Percentiles rank a stretch among this genome's conserved stretches.
phyloP scores from a whole-genome alignment of 2,888 invertebrate genomes.

The Chloromyia formosa region DNA sequence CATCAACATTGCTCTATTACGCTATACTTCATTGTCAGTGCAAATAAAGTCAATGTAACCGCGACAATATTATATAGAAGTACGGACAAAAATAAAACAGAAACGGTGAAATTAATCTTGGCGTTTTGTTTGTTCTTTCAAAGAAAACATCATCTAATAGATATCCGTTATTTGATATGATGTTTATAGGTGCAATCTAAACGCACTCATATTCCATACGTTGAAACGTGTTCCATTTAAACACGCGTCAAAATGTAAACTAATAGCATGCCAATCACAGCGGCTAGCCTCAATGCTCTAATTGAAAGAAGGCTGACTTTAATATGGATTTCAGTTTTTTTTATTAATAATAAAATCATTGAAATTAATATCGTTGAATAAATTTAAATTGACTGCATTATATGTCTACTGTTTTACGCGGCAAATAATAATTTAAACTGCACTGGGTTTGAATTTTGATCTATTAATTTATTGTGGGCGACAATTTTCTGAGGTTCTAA shows the following conservation, averaged over 20 bases:
- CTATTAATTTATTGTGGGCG: too few relatives aligned
- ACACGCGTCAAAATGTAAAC: slow-evolving; percentile 12
- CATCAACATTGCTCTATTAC: neutral
- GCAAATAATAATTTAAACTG: too few relatives aligned
- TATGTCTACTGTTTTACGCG: too few relatives aligned
- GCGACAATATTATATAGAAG: neutral
- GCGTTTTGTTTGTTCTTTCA: neutral
- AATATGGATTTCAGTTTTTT: too few relatives aligned
- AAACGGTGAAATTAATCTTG: neutral
- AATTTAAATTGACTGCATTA: too few relatives aligned
- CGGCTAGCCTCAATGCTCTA: slow-evolving; percentile 25
- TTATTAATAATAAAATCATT: too few relatives aligned
- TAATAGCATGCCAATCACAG: slow-evolving; percentile 11
- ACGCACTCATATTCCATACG: slow-evolving; percentile 3
- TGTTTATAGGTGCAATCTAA: slow-evolving; percentile 14
- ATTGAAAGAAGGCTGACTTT: neutral
- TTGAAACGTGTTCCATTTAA: neutral
- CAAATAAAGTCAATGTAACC: slow-evolving; percentile 21
- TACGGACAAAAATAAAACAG: neutral
- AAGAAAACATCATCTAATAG: slow-evolving; percentile 1
- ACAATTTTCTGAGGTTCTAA: too few relatives aligned
- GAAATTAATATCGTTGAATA: too few relatives aligned
- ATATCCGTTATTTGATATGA: slow-evolving; percentile 27
- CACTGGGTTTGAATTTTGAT: too few relatives aligned
- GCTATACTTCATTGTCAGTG: slow-evolving; percentile 7